Base-by-base conservation (phyloP, 2,888 invertebrate species). In the Melinaea marsaeus region DNA sequence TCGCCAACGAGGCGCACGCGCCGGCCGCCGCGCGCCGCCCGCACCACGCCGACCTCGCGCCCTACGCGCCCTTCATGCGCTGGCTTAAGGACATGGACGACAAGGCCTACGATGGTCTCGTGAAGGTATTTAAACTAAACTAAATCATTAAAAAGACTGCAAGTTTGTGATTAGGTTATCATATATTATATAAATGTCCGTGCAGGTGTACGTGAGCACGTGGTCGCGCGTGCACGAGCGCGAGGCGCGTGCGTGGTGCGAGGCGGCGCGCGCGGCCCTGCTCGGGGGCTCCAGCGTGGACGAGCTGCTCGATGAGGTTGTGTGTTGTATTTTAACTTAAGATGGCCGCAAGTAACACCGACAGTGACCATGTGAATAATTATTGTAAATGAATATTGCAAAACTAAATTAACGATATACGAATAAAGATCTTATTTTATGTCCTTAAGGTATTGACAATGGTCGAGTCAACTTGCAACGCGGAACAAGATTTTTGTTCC, bases 401-500 rank as follows among this genome's bases (percentile, higher is more conserved):
- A 3, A 7, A 51, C 6, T 6, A 9, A 51, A 32, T 51, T 11
- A 51, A 32, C 32, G 9, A 33, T 13, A 37, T 35, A 42, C 9
- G n/a, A 22, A 32, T 57, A 13, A 33, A 45, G 2, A 56, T 37
- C 37, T 3, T 22, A 34, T 13, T 45, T 32, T 47, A 3, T 11
- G 47, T 62, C 61, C 3, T 3, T 35, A 78, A 95, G 84, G 96
- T 98, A 60, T 91, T 99, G 64, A 95, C 95, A 13, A 95, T 97
- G 79, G 91, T 99, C 69, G 98, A 98, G 80, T 96, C 96, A 3
- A 94, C 98, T 62, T 98, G 98, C 79, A 92, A 98, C 70, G 95
- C 96, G 34, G 99, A 99, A 83, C 98, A 99, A 87, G 95, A 97
- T 72, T 99, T 99, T 86, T 98, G 98, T 81, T 94, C 96, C 22